Conservation (phyloP, 2,797 vertebrate genomes). For the Heterohyrax brucei region DNA sequence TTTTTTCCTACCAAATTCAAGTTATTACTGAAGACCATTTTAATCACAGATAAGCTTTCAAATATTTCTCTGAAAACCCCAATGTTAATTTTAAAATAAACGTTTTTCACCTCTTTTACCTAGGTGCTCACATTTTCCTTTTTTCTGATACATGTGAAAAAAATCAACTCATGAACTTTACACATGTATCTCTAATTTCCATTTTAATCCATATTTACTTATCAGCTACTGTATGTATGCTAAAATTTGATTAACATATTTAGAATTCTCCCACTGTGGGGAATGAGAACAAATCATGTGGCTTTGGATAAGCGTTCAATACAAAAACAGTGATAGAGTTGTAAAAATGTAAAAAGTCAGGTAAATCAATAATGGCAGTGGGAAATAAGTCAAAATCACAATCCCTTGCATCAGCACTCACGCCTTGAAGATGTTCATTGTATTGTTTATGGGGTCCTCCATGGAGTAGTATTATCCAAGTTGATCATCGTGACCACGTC, state of each 20-base stretch:
- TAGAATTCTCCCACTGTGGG: not conserved
- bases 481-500: accelerated
- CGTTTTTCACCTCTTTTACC: slow-evolving; percentile 48
- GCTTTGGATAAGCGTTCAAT: slow-evolving; percentile 25
- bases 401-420: not conserved
- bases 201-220: slow-evolving; percentile 21
- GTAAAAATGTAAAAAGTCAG: not conserved
- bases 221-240: not conserved
- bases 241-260: slow-evolving; percentile 48
- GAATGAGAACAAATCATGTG: not conserved
- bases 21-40: slow-evolving; percentile 20
- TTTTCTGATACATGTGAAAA: slow-evolving; percentile 32
- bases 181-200: not conserved
- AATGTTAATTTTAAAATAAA: slow-evolving; percentile 54
- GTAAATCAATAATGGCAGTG: not conserved
- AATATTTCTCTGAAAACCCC: slow-evolving; percentile 25
- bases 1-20: not conserved
- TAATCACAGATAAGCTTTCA: slow-evolving; percentile 58
- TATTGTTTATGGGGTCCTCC: not conserved
- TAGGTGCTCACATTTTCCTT: slow-evolving; percentile 54
- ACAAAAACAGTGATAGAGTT: not conserved
- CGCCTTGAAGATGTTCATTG: not conserved
- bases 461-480: not conserved
- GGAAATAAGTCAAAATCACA: not conserved
- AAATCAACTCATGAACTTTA: not conserved